Evolutionary conservation across 2,113 vertebrate species (phyloP).

Genomic region (Camelus dromedarius): DNA sequence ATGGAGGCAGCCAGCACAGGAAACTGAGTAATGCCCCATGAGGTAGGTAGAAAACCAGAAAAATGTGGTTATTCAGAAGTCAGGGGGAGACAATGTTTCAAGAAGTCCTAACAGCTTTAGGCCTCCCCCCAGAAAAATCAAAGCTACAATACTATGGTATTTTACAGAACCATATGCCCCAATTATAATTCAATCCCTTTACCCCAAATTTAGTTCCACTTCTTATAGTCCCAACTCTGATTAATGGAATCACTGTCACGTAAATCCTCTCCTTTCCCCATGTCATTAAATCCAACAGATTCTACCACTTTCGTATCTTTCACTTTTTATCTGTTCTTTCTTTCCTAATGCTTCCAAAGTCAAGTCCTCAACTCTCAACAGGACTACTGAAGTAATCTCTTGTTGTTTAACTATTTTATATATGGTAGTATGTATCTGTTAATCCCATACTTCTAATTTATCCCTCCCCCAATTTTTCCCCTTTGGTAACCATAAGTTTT

Average conservation of each 20-base stretch:
- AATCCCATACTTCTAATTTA: too few species aligned
- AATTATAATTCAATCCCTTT: not conserved
- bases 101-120: not conserved
- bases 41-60: not conserved
- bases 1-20: not conserved
- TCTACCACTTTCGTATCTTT: not conserved
- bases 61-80: constrained; percentile 14
- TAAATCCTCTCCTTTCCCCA: not conserved
- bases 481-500: too few species aligned
- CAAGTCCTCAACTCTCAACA: not conserved
- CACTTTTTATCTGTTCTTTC: not conserved
- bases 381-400: not conserved
- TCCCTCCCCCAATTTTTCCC: too few species aligned
- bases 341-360: not conserved
- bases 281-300: not conserved
- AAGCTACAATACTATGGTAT: not conserved
- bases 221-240: not conserved
- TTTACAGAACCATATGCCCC: not conserved
- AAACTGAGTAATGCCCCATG: not conserved
- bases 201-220: constrained; percentile 3
- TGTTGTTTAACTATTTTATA: not conserved
- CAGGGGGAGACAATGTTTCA: constrained; percentile 12
- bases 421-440: too few species aligned
- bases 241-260: not conserved
- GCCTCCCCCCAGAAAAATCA: not conserved